These are phyloP conservation scores for Notodonta ziczac DNA, from an alignment of 2,888 invertebrate species.

Conservation along the genomic window DNA sequence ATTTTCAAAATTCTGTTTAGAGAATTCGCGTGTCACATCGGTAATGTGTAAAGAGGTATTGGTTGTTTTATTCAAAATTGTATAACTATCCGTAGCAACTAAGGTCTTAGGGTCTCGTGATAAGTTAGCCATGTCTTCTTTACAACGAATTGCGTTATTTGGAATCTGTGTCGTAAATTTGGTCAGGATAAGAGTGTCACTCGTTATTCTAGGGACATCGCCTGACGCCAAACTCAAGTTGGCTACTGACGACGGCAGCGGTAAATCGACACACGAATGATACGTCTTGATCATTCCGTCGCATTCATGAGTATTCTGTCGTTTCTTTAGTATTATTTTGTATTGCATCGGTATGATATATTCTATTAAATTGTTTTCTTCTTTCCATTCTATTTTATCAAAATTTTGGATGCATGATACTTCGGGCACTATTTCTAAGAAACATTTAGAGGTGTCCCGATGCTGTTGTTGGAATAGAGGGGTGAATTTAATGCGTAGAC, in stretches of 20 bases:
- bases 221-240: conserved; percentile 44
- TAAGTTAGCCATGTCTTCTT: neutral
- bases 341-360: conserved; percentile 71
- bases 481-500: conserved; percentile 64
- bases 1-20: neutral
- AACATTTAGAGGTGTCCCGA: conserved; percentile 53
- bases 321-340: conserved; percentile 64
- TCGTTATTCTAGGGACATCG: conserved; percentile 54
- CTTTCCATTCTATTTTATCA: conserved; percentile 63
- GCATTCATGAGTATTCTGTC: conserved; percentile 17
- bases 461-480: conserved; percentile 55
- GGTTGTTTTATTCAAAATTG: conserved; percentile 20
- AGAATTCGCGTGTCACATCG: neutral
- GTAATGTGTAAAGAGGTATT: conserved; percentile 16
- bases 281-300: conserved; percentile 53
- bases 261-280: conserved; percentile 72
- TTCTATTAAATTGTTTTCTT: conserved; percentile 56
- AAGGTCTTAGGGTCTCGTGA: conserved; percentile 3
- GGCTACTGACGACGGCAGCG: conserved; percentile 42
- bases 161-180: conserved; percentile 23
- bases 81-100: conserved; percentile 7
- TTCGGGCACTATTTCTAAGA: conserved; percentile 70
- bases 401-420: conserved; percentile 61
- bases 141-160: neutral
- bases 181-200: conserved; percentile 56